These are phyloP conservation scores for Apis florea DNA, from an alignment of 1,140 invertebrate genomes.

Conservation along the genomic window DNA sequence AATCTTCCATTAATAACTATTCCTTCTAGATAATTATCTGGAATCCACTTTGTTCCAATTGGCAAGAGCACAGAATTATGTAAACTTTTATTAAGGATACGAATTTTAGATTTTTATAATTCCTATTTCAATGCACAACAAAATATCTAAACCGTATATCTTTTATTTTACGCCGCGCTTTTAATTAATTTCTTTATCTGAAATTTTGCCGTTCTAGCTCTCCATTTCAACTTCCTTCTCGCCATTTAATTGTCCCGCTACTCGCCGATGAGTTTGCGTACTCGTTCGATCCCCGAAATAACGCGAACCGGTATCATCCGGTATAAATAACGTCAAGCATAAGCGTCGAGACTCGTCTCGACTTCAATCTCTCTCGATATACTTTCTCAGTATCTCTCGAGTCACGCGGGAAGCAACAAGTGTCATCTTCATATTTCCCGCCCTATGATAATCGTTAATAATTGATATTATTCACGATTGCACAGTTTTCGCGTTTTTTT, in stretches of 20 bases:
- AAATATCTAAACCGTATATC: too few relatives aligned
- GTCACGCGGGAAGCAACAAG: constrained; percentile 59
- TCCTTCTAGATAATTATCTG: too few relatives aligned
- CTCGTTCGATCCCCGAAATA: constrained; percentile 52
- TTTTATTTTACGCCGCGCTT: too few relatives aligned
- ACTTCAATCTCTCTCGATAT: constrained; percentile 14
- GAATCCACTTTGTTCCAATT: too few relatives aligned
- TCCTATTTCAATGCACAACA: too few relatives aligned
- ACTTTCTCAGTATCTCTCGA: constrained; percentile 53
- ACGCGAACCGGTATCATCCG: constrained; percentile 47
- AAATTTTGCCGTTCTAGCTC: background rate
- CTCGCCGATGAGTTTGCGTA: constrained; percentile 40
- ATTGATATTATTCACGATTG: background rate
- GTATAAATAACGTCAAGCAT: constrained; percentile 57
- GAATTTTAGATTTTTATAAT: too few relatives aligned
- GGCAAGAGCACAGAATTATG: too few relatives aligned
- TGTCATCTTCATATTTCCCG: constrained; percentile 19
- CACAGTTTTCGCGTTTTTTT: background rate
- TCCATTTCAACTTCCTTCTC: background rate
- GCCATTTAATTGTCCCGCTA: constrained; percentile 51
- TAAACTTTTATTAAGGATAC: too few relatives aligned
- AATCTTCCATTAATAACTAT: too few relatives aligned
- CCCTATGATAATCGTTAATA: constrained; percentile 1
- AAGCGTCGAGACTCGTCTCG: constrained; percentile 19
- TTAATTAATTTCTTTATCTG: background rate